Base-by-base conservation (phyloP, 2,113 vertebrate species). In the Pagrus major region DNA sequence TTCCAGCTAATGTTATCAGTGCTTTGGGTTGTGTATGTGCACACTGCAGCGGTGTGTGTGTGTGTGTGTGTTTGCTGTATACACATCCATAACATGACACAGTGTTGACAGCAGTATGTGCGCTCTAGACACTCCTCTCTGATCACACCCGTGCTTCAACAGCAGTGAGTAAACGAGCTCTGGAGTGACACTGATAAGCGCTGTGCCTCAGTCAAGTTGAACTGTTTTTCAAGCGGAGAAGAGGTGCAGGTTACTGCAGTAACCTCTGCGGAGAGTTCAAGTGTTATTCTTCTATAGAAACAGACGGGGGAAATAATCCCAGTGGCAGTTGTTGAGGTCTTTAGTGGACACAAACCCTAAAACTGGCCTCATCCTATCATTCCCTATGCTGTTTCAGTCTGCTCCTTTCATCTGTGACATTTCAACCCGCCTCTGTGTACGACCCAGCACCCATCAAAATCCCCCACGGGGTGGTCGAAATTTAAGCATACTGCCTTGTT, bases 341-440 rank as follows among this genome's bases (percentile, higher is more conserved):
- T 47, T n/a, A 1, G 49, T 25, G 42, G 20, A 42, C 31, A 51
- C 23, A 39, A 18, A 37, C 7, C n/a, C 15, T 25, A 31, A n/a
- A 66, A 29, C 42, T 2, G 2, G 11, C 25, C 20, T 3, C 63
- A 25, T 23, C 9, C 29, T 10, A 16, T 54, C 25, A 79, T 77
- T 59, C 14, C 39, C 56, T 37, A 73, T 86, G 60, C 84, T 71
- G 66, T 84, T 84, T 84, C 41, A 74, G 54, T 63, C 61, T 9
- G 31, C 55, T 54, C 31, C 35, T 87, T 91, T 90, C 25, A 89
- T 80, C 84, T 58, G 68, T 87, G 87, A 89, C 85, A 93, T 92
- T 87, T 92, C 89, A n/a, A 79, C 83, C 76, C 47, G 76, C 63
- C 78, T 86, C 67, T 55, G 1, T 25, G 72, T 72, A 15, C 35